phyloP scores from a whole-genome alignment of 1,140 invertebrate genomes.

The Cryptotermes secundus region DNA sequence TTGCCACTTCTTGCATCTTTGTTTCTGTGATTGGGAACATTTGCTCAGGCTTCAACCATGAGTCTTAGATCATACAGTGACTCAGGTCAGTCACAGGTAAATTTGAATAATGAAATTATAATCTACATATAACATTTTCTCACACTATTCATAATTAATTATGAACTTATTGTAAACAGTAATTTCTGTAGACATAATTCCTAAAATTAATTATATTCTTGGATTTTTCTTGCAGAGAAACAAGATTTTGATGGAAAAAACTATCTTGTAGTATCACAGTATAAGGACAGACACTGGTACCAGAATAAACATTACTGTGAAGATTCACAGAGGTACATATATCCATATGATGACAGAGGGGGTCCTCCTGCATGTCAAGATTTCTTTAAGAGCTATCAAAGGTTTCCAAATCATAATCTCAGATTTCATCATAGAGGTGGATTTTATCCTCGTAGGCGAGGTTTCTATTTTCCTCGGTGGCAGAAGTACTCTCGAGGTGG shows the following conservation, averaged over 20 bases:
- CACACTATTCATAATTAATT: too few relatives aligned
- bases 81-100: too few relatives aligned
- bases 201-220: too few relatives aligned
- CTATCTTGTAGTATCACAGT: neutral
- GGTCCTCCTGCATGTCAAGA: neutral
- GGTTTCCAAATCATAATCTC: neutral
- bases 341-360: neutral
- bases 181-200: too few relatives aligned
- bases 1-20: too few relatives aligned
- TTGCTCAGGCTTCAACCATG: too few relatives aligned
- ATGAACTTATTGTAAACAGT: too few relatives aligned
- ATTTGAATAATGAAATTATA: too few relatives aligned
- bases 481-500: neutral
- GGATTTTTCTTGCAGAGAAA: slow-evolving; percentile 21
- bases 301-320: neutral
- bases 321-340: neutral
- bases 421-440: slow-evolving; percentile 9
- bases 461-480: neutral
- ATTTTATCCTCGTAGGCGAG: slow-evolving; percentile 3
- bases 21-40: too few relatives aligned
- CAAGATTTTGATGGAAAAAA: slow-evolving; percentile 21
- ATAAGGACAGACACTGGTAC: neutral
- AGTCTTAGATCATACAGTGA: too few relatives aligned
- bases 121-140: too few relatives aligned
- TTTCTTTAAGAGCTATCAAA: neutral